These are phyloP conservation scores for Phrynocephalus vlangalii DNA, from an alignment of 2,797 vertebrate species.

Conservation along the genomic window DNA sequence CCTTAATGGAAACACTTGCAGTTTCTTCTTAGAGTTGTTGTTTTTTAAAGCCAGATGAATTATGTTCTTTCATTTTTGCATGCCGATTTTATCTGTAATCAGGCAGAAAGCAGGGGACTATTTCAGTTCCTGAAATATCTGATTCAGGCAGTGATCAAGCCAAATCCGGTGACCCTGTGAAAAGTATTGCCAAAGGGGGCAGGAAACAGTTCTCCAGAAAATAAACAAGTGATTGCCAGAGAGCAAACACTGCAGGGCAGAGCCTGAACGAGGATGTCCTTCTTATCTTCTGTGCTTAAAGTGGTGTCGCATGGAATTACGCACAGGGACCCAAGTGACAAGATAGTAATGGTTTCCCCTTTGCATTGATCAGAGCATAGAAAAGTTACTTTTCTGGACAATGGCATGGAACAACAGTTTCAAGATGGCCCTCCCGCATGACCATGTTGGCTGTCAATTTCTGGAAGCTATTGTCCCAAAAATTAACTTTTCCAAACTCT, in stretches of 20 bases:
- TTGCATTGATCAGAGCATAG: background rate
- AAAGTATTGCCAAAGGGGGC: background rate
- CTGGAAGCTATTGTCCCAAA: background rate
- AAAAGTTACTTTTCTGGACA: too few species aligned
- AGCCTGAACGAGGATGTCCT: background rate
- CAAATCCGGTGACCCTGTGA: background rate
- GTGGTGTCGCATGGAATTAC: background rate
- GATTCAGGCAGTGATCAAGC: conserved; percentile 11
- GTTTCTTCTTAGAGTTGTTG: background rate
- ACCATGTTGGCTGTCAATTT: background rate
- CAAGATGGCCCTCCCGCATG: too few species aligned
- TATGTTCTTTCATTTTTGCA: background rate
- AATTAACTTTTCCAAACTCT: background rate
- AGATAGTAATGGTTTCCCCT: background rate
- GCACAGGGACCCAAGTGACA: background rate
- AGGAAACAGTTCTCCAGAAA: background rate
- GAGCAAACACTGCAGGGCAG: background rate
- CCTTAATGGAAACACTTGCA: too few species aligned
- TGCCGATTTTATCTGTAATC: conserved; percentile 58
- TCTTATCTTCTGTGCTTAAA: background rate
- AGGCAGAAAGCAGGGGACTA: conserved; percentile 29
- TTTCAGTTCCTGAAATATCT: conserved; percentile 15
- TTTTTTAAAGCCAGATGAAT: background rate
- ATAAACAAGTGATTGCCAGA: background rate
- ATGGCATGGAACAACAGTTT: background rate